phyloP scores from a whole-genome alignment of 2,888 invertebrate species.

The Drosophila mulleri region DNA sequence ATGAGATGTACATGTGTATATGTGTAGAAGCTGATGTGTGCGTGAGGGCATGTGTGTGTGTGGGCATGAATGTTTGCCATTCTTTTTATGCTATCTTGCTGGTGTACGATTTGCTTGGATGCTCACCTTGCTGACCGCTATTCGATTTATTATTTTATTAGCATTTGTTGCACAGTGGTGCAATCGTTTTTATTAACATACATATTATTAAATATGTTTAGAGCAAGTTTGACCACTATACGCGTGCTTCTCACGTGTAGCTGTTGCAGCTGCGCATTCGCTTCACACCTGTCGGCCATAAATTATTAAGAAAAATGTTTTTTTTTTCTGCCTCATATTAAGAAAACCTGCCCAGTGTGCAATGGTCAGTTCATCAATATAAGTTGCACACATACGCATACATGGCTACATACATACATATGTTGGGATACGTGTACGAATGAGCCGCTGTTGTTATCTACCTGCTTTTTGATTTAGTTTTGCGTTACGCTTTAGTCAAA shows the following conservation, averaged over 20 bases:
- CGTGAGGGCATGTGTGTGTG: constrained; percentile 6
- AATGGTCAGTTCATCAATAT: constrained; percentile 59
- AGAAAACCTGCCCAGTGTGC: constrained; percentile 57
- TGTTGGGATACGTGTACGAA: constrained; percentile 44
- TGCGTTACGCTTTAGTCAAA: constrained; percentile 76
- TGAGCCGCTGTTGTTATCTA: constrained; percentile 58
- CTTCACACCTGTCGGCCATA: constrained; percentile 74
- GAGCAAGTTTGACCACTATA: constrained; percentile 42
- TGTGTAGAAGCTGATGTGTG: constrained; percentile 11
- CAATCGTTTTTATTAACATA: constrained; percentile 2
- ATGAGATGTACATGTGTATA: constrained; percentile 13
- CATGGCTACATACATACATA: constrained; percentile 5
- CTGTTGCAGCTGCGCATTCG: constrained; percentile 59
- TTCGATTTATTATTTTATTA: constrained; percentile 79
- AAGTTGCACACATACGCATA: constrained; percentile 28
- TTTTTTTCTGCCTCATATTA: constrained; percentile 11
- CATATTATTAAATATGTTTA: not conserved
- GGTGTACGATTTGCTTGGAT: constrained; percentile 69
- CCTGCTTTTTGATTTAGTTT: constrained; percentile 73
- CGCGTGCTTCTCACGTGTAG: constrained; percentile 67
- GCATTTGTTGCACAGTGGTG: constrained; percentile 68
- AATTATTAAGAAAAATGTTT: constrained; percentile 50
- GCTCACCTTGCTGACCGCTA: constrained; percentile 65
- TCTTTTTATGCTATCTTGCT: constrained; percentile 63
- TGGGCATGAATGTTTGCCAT: constrained; percentile 45